Evolutionary conservation across 2,113 vertebrate species (phyloP), one percentile per base, ranked within the genome.

Genomic region (Sphaerodactylus townsendi): DNA sequence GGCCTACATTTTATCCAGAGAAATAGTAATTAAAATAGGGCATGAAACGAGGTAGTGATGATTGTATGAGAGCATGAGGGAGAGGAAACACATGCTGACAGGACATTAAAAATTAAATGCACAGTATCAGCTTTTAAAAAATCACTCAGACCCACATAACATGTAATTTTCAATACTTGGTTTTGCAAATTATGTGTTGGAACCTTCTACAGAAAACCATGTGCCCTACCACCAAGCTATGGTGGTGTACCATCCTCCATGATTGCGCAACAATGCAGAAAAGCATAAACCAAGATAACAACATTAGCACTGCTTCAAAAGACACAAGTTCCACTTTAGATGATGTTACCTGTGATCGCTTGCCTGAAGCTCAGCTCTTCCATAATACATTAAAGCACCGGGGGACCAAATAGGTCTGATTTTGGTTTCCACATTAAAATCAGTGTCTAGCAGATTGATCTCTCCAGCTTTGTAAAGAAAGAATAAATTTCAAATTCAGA

Each of bases 301-400:
- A 35, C 37, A 76, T 33, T 17, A 46, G 15, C 70, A 53, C 74
- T 81, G 84, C 33, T 11, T 65, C 56, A 0, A 3, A 50, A 35
- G 14, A 21, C 62, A 53, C 33, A 80, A 82, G n/a, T 30, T 39
- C 25, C 53, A 78, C 59, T 28, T 41, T 65, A 74, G 74, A 53
- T 14, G 62, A 8, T 10, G 74, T 4, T 93, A 97, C 97, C 96
- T 97, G 93, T 97, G 97, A 84, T 97, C 97, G 21, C 96, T 97
- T 0, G 96, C 95, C 46, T 96, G 96, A 9, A 97, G 94, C 85
- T 97, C 96, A 0, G 96, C 96, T 73, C 97, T 96, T 79, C 97
- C 96, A 1, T 97, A 97, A 82, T 97, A 96, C 91, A 95, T 95
- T 88, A 97, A 95, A 48, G 88, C 93, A n/a, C 96, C 96, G 0